These are phyloP conservation scores for Drosophila fuyamai DNA, from an alignment of 1,140 invertebrate species.

Conservation along the genomic window DNA sequence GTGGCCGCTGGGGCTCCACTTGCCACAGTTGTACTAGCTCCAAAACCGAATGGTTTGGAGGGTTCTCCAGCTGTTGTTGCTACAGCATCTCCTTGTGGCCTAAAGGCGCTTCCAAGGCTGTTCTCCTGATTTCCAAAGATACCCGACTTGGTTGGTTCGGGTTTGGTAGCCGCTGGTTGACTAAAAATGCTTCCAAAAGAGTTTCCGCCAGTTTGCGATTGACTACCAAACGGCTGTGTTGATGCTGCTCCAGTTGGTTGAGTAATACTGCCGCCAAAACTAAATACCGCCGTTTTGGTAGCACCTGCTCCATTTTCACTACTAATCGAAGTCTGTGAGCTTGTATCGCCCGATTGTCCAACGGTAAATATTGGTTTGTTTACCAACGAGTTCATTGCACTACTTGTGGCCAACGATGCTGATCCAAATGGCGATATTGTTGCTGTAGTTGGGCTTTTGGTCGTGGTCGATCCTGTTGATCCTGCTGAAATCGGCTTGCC, in stretches of 20 bases:
- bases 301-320: not conserved
- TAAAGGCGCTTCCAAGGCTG: constrained; percentile 23
- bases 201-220: not conserved
- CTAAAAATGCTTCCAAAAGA: constrained; percentile 24
- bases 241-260: not conserved
- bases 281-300: constrained; percentile 4
- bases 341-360: constrained; percentile 19
- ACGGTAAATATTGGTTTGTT: constrained; percentile 25
- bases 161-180: not conserved
- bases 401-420: not conserved
- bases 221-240: not conserved
- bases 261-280: constrained; percentile 7
- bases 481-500: constrained; percentile 5
- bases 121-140: constrained; percentile 18
- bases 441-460: not conserved
- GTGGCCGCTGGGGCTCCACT: not conserved
- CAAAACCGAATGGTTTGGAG: constrained; percentile 10
- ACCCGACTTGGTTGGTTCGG: constrained; percentile 14
- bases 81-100: not conserved
- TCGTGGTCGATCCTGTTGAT: not conserved
- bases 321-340: not conserved
- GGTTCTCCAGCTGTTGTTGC: constrained; percentile 1
- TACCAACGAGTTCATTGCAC: not conserved
- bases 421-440: constrained; percentile 30
- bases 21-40: constrained; percentile 1